Conservation (phyloP, 2,888 invertebrate species). For the Oxytorus armatus region DNA sequence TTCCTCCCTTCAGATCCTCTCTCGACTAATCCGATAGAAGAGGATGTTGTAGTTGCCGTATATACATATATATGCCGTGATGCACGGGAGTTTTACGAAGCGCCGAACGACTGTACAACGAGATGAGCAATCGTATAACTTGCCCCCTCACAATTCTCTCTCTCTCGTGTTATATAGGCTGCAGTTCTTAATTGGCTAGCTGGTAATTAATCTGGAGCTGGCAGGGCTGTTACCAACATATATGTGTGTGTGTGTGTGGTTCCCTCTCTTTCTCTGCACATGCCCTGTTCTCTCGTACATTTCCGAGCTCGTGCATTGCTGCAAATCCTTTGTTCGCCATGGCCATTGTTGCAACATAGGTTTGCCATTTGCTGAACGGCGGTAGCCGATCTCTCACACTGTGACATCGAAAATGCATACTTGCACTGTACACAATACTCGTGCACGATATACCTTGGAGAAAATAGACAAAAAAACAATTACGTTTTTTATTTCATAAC, state of each 20-base stretch:
- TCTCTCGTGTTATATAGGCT: slow-evolving; percentile 36
- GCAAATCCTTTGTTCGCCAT: slow-evolving; percentile 66
- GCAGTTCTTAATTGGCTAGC: slow-evolving; percentile 75
- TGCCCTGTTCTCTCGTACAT: slow-evolving; percentile 46
- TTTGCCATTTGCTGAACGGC: slow-evolving; percentile 44
- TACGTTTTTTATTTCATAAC: no score
- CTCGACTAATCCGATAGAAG: slow-evolving; percentile 39
- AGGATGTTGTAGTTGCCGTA: slow-evolving; percentile 27
- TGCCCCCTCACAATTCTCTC: slow-evolving; percentile 41
- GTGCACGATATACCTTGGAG: neutral
- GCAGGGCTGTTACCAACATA: slow-evolving; percentile 65
- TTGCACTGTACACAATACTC: neutral
- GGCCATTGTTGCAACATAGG: slow-evolving; percentile 61
- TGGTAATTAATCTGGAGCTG: slow-evolving; percentile 74
- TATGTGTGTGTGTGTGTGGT: neutral
- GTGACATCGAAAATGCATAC: slow-evolving; percentile 32
- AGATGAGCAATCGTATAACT: slow-evolving; percentile 46
- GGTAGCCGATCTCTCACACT: slow-evolving; percentile 14
- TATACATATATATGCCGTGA: neutral
- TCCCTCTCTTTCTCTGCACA: slow-evolving; percentile 19
- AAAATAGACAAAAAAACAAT: slow-evolving; percentile 9
- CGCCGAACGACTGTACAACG: slow-evolving; percentile 32
- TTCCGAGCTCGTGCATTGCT: slow-evolving; percentile 56
- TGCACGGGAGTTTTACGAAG: slow-evolving; percentile 38
- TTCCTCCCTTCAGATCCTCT: neutral